phyloP scores from a whole-genome alignment of 2,888 invertebrate species.

The Noctua janthe region DNA sequence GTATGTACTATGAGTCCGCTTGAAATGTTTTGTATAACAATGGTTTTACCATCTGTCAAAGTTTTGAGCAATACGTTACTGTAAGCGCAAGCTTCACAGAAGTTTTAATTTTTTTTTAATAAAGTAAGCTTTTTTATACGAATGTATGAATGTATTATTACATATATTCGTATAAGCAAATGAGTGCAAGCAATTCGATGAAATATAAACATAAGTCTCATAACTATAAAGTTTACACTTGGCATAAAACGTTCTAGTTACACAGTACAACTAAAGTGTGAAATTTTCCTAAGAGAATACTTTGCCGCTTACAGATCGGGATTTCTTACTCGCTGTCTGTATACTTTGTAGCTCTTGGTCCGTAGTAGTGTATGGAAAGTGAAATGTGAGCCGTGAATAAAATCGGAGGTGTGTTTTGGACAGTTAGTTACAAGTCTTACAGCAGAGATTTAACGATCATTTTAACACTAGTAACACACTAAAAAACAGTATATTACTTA shows the following conservation, averaged over 20 bases:
- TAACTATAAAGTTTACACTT: neutral
- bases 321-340: neutral
- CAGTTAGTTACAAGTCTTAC: neutral
- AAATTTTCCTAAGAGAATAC: neutral
- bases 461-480: neutral
- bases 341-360: neutral
- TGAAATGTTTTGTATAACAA: constrained; percentile 59
- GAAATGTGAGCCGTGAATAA: neutral
- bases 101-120: neutral
- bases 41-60: constrained; percentile 5
- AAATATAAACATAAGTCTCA: neutral
- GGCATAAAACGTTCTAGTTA: neutral
- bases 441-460: neutral
- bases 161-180: neutral
- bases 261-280: neutral
- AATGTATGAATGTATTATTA: neutral
- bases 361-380: neutral
- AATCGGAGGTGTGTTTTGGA: neutral
- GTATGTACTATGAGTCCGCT: constrained; percentile 69
- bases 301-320: neutral
- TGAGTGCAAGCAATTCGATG: neutral
- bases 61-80: neutral
- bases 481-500: neutral
- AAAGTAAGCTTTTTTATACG: neutral
- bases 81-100: neutral